Evolutionary conservation across 2,797 vertebrate genomes (phyloP), one percentile per base, ranked within the genome.

Genomic region (Notolepis coatsorum): DNA sequence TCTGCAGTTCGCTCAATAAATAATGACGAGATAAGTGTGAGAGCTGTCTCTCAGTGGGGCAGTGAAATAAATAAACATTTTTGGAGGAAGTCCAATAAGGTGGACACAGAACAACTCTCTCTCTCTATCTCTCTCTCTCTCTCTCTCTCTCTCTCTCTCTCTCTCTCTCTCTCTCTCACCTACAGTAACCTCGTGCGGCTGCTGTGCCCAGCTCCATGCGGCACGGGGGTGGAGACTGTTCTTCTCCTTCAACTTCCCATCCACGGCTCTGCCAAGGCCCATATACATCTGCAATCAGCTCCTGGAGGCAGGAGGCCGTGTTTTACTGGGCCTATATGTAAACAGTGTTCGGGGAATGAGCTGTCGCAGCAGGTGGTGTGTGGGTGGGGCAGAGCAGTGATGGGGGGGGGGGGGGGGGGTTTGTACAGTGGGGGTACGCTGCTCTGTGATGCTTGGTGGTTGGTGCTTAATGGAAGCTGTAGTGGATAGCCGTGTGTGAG

Each of bases 11-110:
- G 54, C 69, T 84, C 82, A 83, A 86, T 90, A 88, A 82, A 90
- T 90, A 88, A 89, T 85, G 75, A 89, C 85, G 84, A 88, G 81
- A 86, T 89, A 89, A 88, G 76, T 82, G 75, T 73, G 70, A 72
- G 75, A 76, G 68, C 69, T 68, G 33, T 72, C 80, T 82, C 84
- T 89, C 83, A 72, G 84, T 18, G 52, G 81, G 69, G 68, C 55
- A 61, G 55, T 58, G 66, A 71, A 70, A 68, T 68, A 78, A 87
- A 89, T 85, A 89, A 91, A 90, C 65, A 86, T 82, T 84, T 87
- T 65, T 52, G 17, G 62, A 72, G 69, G 61, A 88, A 91, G 91
- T 90, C 66, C 75, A 88, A 91, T 88, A 89, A 87, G 61, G 65
- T 51, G 12, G 39, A 62, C 74, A 49, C 65, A 63, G 73, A 65